Conservation (phyloP, 1,140 invertebrate species). For the Sycophila sp. region DNA sequence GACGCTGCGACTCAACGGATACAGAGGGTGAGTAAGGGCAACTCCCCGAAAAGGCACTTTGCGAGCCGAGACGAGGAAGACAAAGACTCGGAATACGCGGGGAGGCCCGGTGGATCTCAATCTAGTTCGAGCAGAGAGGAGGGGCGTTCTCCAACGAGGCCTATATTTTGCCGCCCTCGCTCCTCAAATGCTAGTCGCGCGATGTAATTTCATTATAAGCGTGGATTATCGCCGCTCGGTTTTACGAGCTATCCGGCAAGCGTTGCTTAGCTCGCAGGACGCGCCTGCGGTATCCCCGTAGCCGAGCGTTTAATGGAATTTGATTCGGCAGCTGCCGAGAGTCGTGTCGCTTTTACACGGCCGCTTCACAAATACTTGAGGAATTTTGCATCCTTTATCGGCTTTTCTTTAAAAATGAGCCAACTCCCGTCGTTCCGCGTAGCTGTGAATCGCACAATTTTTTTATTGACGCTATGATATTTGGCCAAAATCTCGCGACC, state of each 20-base stretch:
- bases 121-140: neutral
- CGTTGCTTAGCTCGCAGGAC: neutral
- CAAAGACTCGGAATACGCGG: too few species aligned
- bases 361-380: neutral
- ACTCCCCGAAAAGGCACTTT: too few species aligned
- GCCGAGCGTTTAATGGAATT: conserved; percentile 38
- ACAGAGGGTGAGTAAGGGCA: neutral
- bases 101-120: too few species aligned
- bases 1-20: neutral
- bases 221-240: too few species aligned
- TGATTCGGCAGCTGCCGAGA: conserved; percentile 36
- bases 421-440: neutral
- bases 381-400: too few species aligned
- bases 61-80: too few species aligned
- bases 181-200: too few species aligned
- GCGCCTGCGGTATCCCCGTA: conserved; percentile 7
- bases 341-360: neutral
- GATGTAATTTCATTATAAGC: too few species aligned
- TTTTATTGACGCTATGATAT: neutral
- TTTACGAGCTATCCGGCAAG: too few species aligned
- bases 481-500: conserved; percentile 5
- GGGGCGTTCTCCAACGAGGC: too few species aligned
- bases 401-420: too few species aligned
- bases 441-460: neutral
- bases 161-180: too few species aligned